Percentiles rank a stretch among this genome's conserved stretches.
Conservation (phyloP, 2,797 vertebrate species). For the Xenops minutus region DNA sequence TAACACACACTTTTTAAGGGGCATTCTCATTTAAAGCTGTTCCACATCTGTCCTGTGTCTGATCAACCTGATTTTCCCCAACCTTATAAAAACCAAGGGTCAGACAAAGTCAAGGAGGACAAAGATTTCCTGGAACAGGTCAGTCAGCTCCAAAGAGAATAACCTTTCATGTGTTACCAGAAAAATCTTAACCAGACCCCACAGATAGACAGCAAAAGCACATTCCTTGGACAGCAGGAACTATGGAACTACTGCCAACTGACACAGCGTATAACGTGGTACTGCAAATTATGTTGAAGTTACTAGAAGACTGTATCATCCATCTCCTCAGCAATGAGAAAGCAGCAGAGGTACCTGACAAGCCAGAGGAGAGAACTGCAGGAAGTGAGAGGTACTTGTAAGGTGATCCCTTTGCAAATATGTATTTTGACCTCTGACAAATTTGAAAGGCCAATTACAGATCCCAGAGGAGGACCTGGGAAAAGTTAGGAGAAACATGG, state of each 20-base stretch:
- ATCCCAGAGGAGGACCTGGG: neutral
- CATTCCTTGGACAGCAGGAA: neutral
- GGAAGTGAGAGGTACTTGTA: neutral
- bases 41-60: neutral
- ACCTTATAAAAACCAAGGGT: neutral
- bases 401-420: neutral
- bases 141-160: neutral
- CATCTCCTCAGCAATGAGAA: neutral
- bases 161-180: neutral
- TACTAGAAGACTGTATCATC: neutral
- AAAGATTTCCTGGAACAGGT: neutral
- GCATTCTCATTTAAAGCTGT: neutral
- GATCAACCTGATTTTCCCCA: neutral
- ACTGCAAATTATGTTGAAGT: neutral
- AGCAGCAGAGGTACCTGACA: neutral
- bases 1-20: neutral
- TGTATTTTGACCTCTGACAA: neutral
- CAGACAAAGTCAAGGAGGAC: neutral
- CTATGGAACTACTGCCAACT: neutral
- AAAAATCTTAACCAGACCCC: neutral
- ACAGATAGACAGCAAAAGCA: neutral
- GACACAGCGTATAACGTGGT: accelerated
- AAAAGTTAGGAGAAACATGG: neutral
- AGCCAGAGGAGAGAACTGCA: neutral
- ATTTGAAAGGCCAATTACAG: neutral